These are phyloP conservation scores for Leguminivora glycinivorella DNA, from an alignment of 1,140 invertebrate genomes.

Conservation along the genomic window DNA sequence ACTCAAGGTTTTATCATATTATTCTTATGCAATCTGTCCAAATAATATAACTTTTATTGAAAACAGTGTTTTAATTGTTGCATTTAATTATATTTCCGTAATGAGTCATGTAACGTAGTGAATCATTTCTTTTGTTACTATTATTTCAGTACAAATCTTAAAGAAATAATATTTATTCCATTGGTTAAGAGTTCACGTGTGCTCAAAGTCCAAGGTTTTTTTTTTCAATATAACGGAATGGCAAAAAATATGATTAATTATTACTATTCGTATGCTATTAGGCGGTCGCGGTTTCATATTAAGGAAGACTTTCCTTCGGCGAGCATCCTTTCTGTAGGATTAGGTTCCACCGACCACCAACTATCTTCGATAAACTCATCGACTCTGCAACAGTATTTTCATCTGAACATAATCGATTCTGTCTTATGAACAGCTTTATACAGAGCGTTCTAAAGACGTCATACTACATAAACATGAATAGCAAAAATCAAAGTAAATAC, in stretches of 20 bases:
- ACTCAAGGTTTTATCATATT: background rate
- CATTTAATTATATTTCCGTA: background rate
- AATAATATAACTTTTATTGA: background rate
- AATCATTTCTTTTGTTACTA: background rate
- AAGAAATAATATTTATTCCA: background rate
- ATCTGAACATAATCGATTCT: too few relatives aligned
- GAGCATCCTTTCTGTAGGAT: too few relatives aligned
- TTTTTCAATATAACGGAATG: background rate
- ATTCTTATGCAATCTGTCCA: constrained; percentile 1
- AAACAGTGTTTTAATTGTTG: background rate
- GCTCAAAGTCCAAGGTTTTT: background rate
- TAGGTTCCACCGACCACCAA: too few relatives aligned
- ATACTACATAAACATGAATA: background rate
- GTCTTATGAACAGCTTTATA: too few relatives aligned
- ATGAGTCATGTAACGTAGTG: background rate
- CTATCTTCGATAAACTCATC: too few relatives aligned
- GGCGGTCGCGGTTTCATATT: too few relatives aligned
- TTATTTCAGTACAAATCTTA: background rate
- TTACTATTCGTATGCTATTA: too few relatives aligned
- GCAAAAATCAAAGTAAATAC: background rate
- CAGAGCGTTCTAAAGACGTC: too few relatives aligned
- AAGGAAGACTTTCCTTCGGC: too few relatives aligned
- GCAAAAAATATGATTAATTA: too few relatives aligned
- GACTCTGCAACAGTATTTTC: too few relatives aligned
- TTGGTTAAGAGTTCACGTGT: background rate